phyloP scores from a whole-genome alignment of 2,113 vertebrate species.

The Cnemophilus loriae region DNA sequence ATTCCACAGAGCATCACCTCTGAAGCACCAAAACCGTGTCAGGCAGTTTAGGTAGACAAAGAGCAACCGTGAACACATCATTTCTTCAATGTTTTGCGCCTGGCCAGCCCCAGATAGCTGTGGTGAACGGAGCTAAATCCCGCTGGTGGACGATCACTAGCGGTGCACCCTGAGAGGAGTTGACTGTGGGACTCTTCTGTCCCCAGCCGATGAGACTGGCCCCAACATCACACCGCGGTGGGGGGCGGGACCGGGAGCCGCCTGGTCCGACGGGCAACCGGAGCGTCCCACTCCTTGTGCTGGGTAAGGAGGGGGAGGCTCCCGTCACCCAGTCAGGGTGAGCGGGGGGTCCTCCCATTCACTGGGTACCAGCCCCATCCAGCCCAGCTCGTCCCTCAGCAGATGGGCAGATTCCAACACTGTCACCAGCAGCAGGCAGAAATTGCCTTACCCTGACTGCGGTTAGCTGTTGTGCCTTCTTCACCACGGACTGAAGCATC shows the following conservation, averaged over 20 bases:
- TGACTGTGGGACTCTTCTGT: background rate
- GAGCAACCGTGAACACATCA: background rate
- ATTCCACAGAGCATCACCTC: background rate
- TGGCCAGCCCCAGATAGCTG: background rate
- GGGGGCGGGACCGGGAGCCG: background rate
- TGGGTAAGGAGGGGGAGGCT: background rate
- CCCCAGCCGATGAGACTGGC: background rate
- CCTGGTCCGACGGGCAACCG: background rate
- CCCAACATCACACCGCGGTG: background rate
- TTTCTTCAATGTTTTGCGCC: background rate
- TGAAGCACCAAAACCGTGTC: accelerated
- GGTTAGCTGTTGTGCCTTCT: background rate
- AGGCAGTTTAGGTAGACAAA: background rate
- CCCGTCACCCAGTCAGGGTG: background rate
- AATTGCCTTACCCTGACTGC: background rate
- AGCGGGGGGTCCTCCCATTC: background rate
- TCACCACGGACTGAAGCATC: background rate
- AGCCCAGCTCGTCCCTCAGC: background rate
- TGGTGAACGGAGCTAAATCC: background rate
- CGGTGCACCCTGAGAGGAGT: background rate
- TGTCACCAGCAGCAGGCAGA: background rate
- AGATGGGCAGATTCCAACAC: background rate
- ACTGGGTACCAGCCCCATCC: background rate
- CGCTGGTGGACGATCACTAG: accelerated
- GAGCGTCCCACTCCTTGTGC: background rate